A percentile compares a stretch with the other conserved stretches of the same genome.
Evolutionary conservation across 92 coral and sea anemone genomes (phyloP).

Genomic region (Zoanthus sansibaricus): DNA sequence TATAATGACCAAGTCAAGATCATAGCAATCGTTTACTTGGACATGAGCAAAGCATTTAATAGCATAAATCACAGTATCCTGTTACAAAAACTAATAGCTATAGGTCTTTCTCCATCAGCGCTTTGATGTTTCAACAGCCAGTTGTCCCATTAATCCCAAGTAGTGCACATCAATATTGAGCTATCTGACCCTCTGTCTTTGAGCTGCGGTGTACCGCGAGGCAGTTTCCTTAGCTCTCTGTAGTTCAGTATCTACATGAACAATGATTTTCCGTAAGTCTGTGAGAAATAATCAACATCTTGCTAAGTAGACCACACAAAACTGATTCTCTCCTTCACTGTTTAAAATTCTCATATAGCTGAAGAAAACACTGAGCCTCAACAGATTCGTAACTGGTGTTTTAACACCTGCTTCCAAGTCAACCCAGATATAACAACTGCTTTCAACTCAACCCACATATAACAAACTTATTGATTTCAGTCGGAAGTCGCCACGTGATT

Average conservation of each 20-base stretch:
- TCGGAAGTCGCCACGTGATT: background rate
- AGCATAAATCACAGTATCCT: too few species aligned
- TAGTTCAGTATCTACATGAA: background rate
- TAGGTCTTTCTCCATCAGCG: too few species aligned
- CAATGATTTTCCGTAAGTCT: background rate
- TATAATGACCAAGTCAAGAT: too few species aligned
- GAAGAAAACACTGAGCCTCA: constrained; percentile 26
- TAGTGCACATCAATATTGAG: too few species aligned
- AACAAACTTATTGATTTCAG: background rate
- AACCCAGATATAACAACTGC: constrained; percentile 14
- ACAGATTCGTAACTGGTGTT: constrained; percentile 41
- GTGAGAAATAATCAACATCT: background rate
- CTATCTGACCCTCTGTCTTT: too few species aligned
- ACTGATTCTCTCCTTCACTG: constrained; percentile 6
- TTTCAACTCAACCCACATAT: background rate
- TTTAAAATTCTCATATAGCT: background rate
- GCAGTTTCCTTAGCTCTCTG: background rate
- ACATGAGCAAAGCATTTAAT: too few species aligned
- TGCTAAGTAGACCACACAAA: constrained; percentile 10
- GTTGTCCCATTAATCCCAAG: too few species aligned
- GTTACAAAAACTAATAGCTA: too few species aligned
- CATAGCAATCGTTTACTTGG: too few species aligned
- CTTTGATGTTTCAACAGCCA: too few species aligned
- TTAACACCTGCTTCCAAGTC: constrained; percentile 18
- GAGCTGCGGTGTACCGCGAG: too few species aligned